Evolutionary conservation across 2,797 vertebrate species (phyloP), one percentile per base, ranked within the genome.

Genomic region (Aythya fuligula): DNA sequence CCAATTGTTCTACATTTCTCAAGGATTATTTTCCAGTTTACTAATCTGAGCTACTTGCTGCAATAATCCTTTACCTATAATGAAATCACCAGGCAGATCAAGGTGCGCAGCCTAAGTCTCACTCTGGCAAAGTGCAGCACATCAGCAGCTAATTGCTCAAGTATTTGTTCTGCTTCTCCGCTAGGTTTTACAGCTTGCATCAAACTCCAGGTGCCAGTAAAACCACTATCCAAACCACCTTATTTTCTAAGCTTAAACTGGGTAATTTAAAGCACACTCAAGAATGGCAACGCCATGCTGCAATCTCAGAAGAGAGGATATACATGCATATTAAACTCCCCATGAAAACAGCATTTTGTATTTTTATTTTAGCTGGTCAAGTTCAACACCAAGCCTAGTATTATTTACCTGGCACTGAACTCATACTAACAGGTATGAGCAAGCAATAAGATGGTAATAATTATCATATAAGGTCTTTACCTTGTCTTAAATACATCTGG

Each of bases 1-100:
- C 88, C 80, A 81, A 84, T 32, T 57, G 62, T 57, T 86, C 88
- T 62, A 34, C 66, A 4, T 16, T 73, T 75, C 87, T 65, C 69
- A 21, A 41, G 71, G 91, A 78, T 81, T 90, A 84, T 94, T 95
- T 95, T 70, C 66, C 83, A 56, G 38, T 85, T 86, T 81, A 78
- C 76, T 54, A 72, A 75, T 71, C 79, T 25, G 91, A 88, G 73
- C 66, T 84, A 75, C 88, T 72, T 86, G 91, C 69, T 93, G 90
- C 80, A 75, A 57, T 81, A 84, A 91, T 76, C 70, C 62, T 69
- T 66, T 62, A 72, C 38, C 79, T 58, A 3, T 5, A 56, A 30
- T 10, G 62, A 49, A 84, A 93, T 81, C 93, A 38, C 41, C 9
- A 15, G 90, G 87, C 64, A 78, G 66, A 72, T 28, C 19, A 36